These are phyloP conservation scores for Macropis europaea DNA, from an alignment of 2,888 invertebrate genomes.

Conservation along the genomic window DNA sequence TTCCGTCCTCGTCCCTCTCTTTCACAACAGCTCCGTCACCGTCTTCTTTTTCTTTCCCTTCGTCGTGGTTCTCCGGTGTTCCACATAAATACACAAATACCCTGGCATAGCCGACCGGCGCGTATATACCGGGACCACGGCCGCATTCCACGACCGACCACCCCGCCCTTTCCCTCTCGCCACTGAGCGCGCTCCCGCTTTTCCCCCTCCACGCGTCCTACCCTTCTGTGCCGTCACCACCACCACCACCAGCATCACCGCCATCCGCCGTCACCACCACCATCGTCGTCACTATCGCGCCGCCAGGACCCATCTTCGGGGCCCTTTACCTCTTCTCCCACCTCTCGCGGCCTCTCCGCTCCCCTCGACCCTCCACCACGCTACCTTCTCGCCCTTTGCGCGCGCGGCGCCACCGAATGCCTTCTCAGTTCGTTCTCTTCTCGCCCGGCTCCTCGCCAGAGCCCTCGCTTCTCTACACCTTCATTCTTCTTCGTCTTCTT, in stretches of 20 bases:
- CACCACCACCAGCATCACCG: slow-evolving; percentile 39
- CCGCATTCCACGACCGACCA: slow-evolving; percentile 78
- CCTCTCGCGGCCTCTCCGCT: slow-evolving; percentile 6
- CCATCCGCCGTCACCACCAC: slow-evolving; percentile 12
- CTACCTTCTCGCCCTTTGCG: slow-evolving; percentile 49
- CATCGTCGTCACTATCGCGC: slow-evolving; percentile 55
- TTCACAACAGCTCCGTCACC: slow-evolving; percentile 40
- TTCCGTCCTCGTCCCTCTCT: slow-evolving; percentile 52
- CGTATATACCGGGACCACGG: slow-evolving; percentile 75
- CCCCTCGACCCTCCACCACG: neutral
- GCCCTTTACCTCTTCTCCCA: slow-evolving; percentile 62
- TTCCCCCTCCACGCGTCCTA: slow-evolving; percentile 32
- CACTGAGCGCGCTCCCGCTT: slow-evolving; percentile 42
- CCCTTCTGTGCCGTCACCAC: slow-evolving; percentile 54
- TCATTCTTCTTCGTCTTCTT: slow-evolving; percentile 33
- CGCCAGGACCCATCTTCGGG: slow-evolving; percentile 66
- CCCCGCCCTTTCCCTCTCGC: slow-evolving; percentile 65
- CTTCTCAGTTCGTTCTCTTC: slow-evolving; percentile 45
- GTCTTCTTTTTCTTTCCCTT: slow-evolving; percentile 45
- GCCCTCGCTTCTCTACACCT: slow-evolving; percentile 27
- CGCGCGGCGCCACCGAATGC: slow-evolving; percentile 64
- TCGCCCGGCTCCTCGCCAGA: slow-evolving; percentile 32
- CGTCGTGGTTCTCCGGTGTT: slow-evolving; percentile 70
- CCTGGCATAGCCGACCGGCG: slow-evolving; percentile 68
- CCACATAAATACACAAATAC: slow-evolving; percentile 79